These are phyloP conservation scores for Drosophila seguyi DNA, from an alignment of 1,140 invertebrate genomes.

Conservation along the genomic window DNA sequence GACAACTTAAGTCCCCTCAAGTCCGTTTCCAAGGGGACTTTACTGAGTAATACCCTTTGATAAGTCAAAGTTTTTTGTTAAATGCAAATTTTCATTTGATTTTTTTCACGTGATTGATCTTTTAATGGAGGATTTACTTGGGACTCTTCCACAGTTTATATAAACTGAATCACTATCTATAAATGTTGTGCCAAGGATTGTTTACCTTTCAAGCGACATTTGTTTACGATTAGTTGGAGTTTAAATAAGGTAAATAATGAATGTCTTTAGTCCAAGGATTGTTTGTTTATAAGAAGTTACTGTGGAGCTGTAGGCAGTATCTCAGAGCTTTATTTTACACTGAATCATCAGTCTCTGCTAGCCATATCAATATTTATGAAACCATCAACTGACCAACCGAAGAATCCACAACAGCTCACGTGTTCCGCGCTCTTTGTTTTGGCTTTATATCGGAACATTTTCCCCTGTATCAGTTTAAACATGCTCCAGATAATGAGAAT, in stretches of 20 bases:
- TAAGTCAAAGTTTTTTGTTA: neutral
- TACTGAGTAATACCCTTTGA: conserved; percentile 18
- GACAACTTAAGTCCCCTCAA: conserved; percentile 43
- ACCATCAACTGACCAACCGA: conserved; percentile 18
- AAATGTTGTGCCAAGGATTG: conserved; percentile 20
- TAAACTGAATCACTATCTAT: neutral
- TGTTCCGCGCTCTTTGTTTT: conserved; percentile 34
- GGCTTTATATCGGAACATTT: conserved; percentile 11
- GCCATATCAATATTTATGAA: conserved; percentile 23
- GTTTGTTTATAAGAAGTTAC: neutral
- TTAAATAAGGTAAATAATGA: neutral
- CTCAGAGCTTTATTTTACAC: neutral
- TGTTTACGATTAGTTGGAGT: conserved; percentile 2
- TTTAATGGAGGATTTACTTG: conserved; percentile 2
- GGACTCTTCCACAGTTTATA: neutral
- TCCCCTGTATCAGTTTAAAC: conserved; percentile 6
- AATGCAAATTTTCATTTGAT: conserved; percentile 26
- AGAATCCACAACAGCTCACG: conserved; percentile 23
- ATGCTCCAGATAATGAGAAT: conserved; percentile 35
- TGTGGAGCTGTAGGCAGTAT: neutral
- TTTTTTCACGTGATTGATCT: conserved; percentile 3
- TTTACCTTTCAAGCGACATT: conserved; percentile 1
- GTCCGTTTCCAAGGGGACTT: conserved; percentile 6
- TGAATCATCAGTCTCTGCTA: conserved; percentile 5
- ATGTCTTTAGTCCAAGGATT: neutral